Evolutionary conservation across 2,113 vertebrate genomes (phyloP).

Genomic region (Otis tarda): DNA sequence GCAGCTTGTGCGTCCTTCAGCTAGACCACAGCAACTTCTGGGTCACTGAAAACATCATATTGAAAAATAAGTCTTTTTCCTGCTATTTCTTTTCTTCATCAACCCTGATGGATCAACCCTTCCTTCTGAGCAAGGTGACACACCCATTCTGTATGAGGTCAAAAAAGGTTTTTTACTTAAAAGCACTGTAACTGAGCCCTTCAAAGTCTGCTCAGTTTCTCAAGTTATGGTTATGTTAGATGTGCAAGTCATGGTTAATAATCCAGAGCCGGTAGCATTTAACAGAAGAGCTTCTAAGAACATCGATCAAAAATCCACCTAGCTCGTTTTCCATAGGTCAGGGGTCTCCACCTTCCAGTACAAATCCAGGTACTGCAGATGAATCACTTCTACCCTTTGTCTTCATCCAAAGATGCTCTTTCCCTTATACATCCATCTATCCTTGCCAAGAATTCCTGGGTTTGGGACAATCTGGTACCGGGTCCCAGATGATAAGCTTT

Average conservation of each 20-base stretch:
- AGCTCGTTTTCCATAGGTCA: not conserved
- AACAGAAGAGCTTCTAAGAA: not conserved
- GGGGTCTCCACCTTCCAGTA: not conserved
- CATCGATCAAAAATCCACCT: not conserved
- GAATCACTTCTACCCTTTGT: not conserved
- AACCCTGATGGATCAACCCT: not conserved
- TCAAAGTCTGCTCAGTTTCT: not conserved
- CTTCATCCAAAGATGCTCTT: not conserved
- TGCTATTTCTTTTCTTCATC: not conserved
- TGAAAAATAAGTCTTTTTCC: not conserved
- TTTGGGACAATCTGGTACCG: not conserved
- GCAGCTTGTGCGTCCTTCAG: accelerated
- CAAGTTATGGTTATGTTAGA: not conserved
- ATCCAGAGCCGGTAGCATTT: not conserved
- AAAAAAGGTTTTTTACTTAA: not conserved
- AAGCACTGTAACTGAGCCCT: not conserved
- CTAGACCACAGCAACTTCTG: not conserved
- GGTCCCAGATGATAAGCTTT: not conserved
- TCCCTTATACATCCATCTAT: not conserved
- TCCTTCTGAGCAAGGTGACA: not conserved
- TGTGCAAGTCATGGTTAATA: not conserved
- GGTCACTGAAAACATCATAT: not conserved
- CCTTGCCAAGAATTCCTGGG: not conserved
- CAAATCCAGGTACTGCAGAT: not conserved
- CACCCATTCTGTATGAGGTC: not conserved